phyloP scores from a whole-genome alignment of 2,113 vertebrate species.

The Pardalotus punctatus region DNA sequence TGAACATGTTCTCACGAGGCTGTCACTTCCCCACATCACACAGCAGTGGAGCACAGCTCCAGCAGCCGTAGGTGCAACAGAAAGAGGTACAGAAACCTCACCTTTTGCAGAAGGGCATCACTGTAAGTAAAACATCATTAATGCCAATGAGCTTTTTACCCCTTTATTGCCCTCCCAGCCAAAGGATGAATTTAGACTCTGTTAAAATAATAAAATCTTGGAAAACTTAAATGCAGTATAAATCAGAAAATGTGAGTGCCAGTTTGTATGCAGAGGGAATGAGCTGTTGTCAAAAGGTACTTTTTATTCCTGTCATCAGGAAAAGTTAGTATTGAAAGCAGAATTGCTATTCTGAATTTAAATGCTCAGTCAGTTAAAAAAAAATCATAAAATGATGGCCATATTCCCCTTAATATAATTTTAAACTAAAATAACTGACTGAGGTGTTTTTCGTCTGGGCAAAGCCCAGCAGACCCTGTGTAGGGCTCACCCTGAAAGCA shows the following conservation, averaged over 20 bases:
- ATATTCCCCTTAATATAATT: not conserved
- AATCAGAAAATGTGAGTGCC: not conserved
- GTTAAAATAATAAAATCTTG: not conserved
- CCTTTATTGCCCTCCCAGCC: not conserved
- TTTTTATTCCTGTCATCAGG: not conserved
- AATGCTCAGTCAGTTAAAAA: not conserved
- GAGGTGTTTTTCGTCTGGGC: not conserved
- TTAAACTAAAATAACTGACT: not conserved
- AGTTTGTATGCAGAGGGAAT: not conserved
- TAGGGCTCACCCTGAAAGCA: not conserved
- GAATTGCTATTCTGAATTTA: not conserved
- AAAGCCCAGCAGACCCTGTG: not conserved
- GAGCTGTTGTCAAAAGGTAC: not conserved
- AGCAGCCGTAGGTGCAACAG: not conserved
- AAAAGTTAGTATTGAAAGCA: not conserved
- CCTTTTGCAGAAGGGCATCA: not conserved
- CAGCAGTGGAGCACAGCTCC: not conserved
- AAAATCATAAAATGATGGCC: not conserved
- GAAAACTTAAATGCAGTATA: not conserved
- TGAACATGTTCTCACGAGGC: not conserved
- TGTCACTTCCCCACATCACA: not conserved
- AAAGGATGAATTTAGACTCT: not conserved
- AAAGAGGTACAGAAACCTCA: not conserved
- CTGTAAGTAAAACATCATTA: not conserved
- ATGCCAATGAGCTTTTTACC: not conserved